phyloP scores from a whole-genome alignment of 2,888 invertebrate genomes.

The Agrotis ipsilon region DNA sequence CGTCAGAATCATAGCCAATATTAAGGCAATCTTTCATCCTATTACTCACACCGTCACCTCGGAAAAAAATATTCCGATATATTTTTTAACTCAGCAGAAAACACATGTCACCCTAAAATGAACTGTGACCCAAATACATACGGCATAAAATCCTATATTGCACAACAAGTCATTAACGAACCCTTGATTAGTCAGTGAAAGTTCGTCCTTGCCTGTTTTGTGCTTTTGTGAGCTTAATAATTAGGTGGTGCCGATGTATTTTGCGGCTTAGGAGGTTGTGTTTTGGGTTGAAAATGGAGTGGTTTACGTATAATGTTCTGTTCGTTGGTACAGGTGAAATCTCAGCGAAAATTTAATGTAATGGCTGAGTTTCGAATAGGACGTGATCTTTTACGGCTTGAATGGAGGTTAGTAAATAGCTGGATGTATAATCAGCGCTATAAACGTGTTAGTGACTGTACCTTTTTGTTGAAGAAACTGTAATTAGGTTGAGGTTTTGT shows the following conservation, averaged over 20 bases:
- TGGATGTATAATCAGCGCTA: conserved; percentile 41
- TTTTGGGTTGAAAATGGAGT: conserved; percentile 45
- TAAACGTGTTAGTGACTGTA: conserved; percentile 40
- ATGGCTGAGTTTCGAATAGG: conserved; percentile 60
- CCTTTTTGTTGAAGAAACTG: conserved; percentile 37
- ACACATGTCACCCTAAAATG: conserved; percentile 21
- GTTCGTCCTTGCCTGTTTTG: conserved; percentile 74
- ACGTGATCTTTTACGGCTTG: conserved; percentile 56
- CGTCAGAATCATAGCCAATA: conserved; percentile 53
- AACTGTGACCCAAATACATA: conserved; percentile 41
- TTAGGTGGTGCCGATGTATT: conserved; percentile 50
- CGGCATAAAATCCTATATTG: conserved; percentile 40
- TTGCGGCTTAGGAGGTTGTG: conserved; percentile 22
- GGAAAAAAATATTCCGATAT: conserved; percentile 33
- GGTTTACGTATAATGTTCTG: conserved; percentile 37
- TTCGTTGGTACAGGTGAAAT: conserved; percentile 61
- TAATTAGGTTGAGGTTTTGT: conserved; percentile 39
- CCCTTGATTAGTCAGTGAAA: conserved; percentile 78
- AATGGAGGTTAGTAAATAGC: conserved; percentile 61
- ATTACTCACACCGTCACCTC: conserved; percentile 41
- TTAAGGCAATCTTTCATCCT: conserved; percentile 57
- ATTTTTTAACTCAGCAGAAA: conserved; percentile 30
- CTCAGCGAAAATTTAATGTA: conserved; percentile 72
- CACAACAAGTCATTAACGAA: conserved; percentile 70
- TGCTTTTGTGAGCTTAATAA: conserved; percentile 73